These are phyloP conservation scores for Tachysurus fulvidraco DNA, from an alignment of 2,113 vertebrate species.

Conservation along the genomic window DNA sequence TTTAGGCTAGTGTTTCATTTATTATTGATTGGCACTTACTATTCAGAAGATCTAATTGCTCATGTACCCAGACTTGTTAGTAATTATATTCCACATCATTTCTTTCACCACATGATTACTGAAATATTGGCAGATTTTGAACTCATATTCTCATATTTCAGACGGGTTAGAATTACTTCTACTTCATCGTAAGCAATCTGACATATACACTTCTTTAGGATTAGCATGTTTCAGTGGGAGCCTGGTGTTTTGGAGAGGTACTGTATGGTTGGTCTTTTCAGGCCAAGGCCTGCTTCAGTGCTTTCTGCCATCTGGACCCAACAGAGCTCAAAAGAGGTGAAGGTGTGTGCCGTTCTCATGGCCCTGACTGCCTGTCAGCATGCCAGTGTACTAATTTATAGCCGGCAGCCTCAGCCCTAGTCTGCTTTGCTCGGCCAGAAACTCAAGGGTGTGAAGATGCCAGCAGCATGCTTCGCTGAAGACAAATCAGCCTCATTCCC, in stretches of 20 bases:
- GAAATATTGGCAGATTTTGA: not conserved
- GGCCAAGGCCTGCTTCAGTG: conserved; percentile 36
- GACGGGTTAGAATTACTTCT: not conserved
- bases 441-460: conserved; percentile 66
- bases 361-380: conserved; percentile 63
- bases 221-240: conserved; percentile 19
- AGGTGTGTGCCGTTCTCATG: conserved; percentile 65
- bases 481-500: conserved; percentile 71
- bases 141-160: not conserved
- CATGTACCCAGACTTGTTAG: not conserved
- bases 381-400: conserved; percentile 70
- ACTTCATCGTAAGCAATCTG: not conserved
- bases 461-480: conserved; percentile 64
- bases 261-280: conserved; percentile 37
- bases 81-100: not conserved
- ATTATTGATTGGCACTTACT: not conserved
- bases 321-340: conserved; percentile 63
- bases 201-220: conserved; percentile 17
- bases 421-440: conserved; percentile 45
- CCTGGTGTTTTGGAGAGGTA: conserved; percentile 12
- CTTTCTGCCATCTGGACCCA: conserved; percentile 57
- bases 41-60: not conserved
- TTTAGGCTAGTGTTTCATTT: not conserved
- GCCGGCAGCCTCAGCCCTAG: conserved; percentile 51
- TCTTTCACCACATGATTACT: conserved; percentile 3